Conservation (phyloP, 2,113 vertebrate species). For the Phrynosoma blainvillii region DNA sequence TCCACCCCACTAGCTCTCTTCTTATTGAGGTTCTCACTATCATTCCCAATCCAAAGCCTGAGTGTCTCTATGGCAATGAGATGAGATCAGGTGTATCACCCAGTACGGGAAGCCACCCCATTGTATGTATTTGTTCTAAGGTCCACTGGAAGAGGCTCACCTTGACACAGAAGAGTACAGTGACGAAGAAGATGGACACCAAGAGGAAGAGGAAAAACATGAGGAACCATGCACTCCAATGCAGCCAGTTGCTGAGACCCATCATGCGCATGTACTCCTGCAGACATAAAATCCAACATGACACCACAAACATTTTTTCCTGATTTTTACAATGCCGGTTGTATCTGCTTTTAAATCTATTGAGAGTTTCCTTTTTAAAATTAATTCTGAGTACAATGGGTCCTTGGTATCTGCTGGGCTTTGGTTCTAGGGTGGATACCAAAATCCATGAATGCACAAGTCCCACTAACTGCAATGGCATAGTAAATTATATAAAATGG, state of each 20-base stretch:
- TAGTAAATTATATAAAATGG: too few species aligned
- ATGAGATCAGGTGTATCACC: not conserved
- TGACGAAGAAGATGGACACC: conserved; percentile 88
- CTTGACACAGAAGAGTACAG: conserved; percentile 90
- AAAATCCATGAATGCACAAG: too few species aligned
- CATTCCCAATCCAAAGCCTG: not conserved
- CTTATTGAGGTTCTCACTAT: too few species aligned
- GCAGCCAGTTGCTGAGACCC: conserved; percentile 97
- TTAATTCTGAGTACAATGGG: too few species aligned
- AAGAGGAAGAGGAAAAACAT: conserved; percentile 93
- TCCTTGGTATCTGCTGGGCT: too few species aligned
- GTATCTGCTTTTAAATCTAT: too few species aligned
- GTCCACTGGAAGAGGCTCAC: conserved; percentile 70
- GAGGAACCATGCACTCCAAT: conserved; percentile 96
- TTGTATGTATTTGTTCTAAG: not conserved
- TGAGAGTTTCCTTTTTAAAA: too few species aligned
- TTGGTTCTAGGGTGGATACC: too few species aligned
- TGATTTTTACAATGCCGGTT: too few species aligned
- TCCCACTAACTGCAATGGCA: too few species aligned
- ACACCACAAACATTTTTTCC: not conserved
- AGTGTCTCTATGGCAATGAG: not conserved
- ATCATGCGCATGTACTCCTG: conserved; percentile 99
- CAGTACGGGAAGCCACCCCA: not conserved
- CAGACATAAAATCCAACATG: fast-evolving
- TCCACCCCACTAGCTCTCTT: too few species aligned